These are phyloP conservation scores for Toxonevra muliebris DNA, from an alignment of 2,888 invertebrate genomes.

Conservation along the genomic window DNA sequence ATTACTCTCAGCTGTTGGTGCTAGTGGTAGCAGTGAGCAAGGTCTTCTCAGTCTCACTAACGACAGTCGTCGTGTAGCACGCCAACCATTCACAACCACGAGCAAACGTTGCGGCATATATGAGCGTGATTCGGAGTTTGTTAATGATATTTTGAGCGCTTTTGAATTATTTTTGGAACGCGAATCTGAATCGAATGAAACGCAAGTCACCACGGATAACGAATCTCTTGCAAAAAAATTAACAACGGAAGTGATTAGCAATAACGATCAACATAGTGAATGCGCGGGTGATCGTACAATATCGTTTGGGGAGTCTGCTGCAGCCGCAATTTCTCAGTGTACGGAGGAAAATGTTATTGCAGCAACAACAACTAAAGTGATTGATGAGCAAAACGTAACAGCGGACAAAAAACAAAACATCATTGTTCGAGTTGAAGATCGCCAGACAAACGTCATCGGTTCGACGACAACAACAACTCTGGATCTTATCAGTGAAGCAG, in stretches of 20 bases:
- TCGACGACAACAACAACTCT: background rate
- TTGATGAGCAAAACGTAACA: background rate
- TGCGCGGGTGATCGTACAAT: background rate
- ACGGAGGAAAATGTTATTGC: background rate
- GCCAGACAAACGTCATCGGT: background rate
- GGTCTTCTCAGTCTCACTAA: constrained; percentile 6
- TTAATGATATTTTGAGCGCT: constrained; percentile 55
- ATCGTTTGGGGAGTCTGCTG: background rate
- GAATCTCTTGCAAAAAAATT: constrained; percentile 38
- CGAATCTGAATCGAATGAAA: constrained; percentile 32
- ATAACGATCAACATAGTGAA: background rate
- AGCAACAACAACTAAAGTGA: background rate
- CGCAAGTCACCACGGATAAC: background rate
- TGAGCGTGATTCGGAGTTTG: constrained; percentile 56
- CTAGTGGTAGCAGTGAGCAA: constrained; percentile 5
- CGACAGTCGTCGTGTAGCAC: constrained; percentile 35
- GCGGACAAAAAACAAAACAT: background rate
- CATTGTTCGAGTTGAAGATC: background rate
- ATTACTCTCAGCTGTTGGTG: constrained; percentile 29
- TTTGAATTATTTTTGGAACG: constrained; percentile 46
- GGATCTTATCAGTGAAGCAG: background rate
- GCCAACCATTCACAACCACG: constrained; percentile 33
- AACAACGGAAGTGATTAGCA: constrained; percentile 28
- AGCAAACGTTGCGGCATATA: constrained; percentile 54
- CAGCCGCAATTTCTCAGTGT: background rate